Conservation (phyloP, 2,888 invertebrate species). For the Mechanitis messenoides region DNA sequence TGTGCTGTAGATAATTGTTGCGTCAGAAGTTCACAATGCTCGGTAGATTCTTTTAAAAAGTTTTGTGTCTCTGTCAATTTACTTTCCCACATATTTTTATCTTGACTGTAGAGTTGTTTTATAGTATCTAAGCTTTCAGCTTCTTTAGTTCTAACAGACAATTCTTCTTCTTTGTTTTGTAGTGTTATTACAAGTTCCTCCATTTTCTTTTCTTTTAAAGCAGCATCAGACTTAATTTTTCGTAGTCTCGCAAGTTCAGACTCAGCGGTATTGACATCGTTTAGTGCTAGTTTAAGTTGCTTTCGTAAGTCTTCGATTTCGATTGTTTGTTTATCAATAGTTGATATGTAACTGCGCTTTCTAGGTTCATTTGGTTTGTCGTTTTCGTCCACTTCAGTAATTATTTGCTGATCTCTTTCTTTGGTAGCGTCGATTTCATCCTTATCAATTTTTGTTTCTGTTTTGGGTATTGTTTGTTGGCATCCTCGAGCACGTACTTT, state of each 20-base stretch:
- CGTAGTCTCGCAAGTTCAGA: slow-evolving; percentile 84
- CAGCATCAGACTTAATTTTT: slow-evolving; percentile 82
- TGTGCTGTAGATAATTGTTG: slow-evolving; percentile 81
- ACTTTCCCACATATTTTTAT: slow-evolving; percentile 81
- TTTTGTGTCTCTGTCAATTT: slow-evolving; percentile 82
- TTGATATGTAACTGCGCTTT: slow-evolving; percentile 73
- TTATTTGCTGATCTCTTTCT: slow-evolving; percentile 56
- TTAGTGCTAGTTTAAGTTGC: slow-evolving; percentile 79
- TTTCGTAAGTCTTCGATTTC: slow-evolving; percentile 83
- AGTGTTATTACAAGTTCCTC: slow-evolving; percentile 85
- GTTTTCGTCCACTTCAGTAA: slow-evolving; percentile 63
- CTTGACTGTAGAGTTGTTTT: slow-evolving; percentile 77
- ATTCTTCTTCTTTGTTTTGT: slow-evolving; percentile 86
- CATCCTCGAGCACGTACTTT: slow-evolving; percentile 75
- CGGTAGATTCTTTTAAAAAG: slow-evolving; percentile 80
- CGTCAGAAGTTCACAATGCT: slow-evolving; percentile 79
- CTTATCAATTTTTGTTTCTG: slow-evolving; percentile 74
- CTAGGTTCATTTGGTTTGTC: slow-evolving; percentile 68
- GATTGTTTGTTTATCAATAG: slow-evolving; percentile 79
- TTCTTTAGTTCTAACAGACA: slow-evolving; percentile 82
- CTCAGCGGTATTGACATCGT: slow-evolving; percentile 80
- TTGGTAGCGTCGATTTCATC: slow-evolving; percentile 75
- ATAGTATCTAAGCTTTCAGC: slow-evolving; percentile 79
- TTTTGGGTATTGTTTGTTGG: slow-evolving; percentile 69
- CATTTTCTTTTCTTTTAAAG: slow-evolving; percentile 83